phyloP scores from a whole-genome alignment of 1,140 invertebrate species.

The Manduca sexta region DNA sequence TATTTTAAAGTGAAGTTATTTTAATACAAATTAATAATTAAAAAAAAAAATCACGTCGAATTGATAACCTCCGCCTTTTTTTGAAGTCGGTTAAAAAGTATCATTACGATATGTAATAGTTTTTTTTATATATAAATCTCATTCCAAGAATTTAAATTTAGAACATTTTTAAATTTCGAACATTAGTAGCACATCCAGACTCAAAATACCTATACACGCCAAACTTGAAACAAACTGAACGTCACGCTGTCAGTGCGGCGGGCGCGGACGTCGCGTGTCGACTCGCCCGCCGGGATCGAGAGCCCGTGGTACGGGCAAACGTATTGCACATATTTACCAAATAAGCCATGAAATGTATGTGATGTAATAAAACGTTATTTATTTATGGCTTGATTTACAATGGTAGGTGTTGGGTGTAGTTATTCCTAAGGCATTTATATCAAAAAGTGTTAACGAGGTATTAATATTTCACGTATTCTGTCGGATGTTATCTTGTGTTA shows the following conservation, averaged over 20 bases:
- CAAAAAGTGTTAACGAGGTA: no score
- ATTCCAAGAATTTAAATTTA: no score
- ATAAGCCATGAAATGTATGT: slow-evolving; percentile 53
- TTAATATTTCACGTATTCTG: no score
- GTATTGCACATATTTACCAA: slow-evolving; percentile 57
- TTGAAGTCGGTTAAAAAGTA: no score
- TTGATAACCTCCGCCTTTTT: no score
- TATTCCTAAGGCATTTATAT: no score
- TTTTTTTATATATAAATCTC: background rate
- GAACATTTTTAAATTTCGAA: background rate
- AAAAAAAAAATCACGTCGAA: no score
- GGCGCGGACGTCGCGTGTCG: slow-evolving; percentile 20
- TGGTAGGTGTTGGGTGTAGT: no score
- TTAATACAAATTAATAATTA: background rate
- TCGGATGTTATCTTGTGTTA: no score
- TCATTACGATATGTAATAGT: background rate
- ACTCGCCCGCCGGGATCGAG: slow-evolving; percentile 3
- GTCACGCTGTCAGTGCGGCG: background rate
- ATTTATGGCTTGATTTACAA: no score
- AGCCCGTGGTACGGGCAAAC: slow-evolving; percentile 36
- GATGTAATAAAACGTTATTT: no score
- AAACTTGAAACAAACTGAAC: background rate
- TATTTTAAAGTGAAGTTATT: background rate
- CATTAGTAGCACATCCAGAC: background rate
- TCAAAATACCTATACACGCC: background rate